A percentile compares a stretch with the other conserved stretches of the same genome.
Evolutionary conservation across 2,113 vertebrate species (phyloP).

Genomic region (Pteruthius melanotis): DNA sequence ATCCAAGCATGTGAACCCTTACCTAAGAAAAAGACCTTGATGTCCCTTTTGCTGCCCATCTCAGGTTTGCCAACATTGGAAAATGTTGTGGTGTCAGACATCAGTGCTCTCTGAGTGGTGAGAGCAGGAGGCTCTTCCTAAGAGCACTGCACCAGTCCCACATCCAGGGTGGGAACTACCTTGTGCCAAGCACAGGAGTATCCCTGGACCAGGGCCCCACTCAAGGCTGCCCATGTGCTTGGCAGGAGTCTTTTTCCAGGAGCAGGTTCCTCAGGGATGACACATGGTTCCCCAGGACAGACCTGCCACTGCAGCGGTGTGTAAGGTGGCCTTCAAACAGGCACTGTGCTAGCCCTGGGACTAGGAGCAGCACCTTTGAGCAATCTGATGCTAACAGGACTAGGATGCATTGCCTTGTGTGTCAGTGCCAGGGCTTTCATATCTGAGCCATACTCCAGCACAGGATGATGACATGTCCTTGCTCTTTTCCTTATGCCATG

Average conservation of each 20-base stretch:
- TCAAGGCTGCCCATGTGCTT: neutral
- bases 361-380: neutral
- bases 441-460: fast-evolving
- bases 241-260: neutral
- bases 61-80: neutral
- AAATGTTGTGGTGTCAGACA: neutral
- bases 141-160: neutral
- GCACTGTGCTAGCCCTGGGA: neutral
- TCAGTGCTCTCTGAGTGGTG: neutral
- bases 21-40: neutral
- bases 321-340: neutral
- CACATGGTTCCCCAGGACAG: neutral
- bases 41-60: neutral
- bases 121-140: neutral
- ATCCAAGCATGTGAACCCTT: neutral
- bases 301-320: fast-evolving
- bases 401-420: neutral
- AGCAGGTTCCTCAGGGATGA: neutral
- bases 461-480: fast-evolving
- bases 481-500: fast-evolving
- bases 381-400: neutral
- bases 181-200: neutral
- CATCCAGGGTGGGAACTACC: fast-evolving
- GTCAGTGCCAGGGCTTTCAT: neutral
- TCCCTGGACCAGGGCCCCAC: fast-evolving